Base-by-base conservation (phyloP, 2,888 invertebrate genomes). In the Lycaena phlaeas region DNA sequence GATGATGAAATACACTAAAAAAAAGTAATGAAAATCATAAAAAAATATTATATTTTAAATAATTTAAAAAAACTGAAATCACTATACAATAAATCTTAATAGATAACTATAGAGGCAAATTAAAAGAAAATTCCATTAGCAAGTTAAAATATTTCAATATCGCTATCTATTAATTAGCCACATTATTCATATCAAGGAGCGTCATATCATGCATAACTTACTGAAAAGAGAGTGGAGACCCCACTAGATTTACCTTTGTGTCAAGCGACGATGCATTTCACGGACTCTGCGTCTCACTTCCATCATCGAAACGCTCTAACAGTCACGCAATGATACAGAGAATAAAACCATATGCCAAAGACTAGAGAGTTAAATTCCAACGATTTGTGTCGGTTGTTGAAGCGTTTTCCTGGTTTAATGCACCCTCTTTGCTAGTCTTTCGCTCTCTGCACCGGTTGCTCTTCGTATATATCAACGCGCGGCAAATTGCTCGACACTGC, bases 221-320 rank as follows among this genome's bases (percentile, higher is more conserved):
- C 18, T 11, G 31, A 31, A 18, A 18, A 18, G 9, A 34, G 22
- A 28, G 46, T 28, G 34, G 36, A 29, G 38, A 36, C 34, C 34
- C 36, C 37, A 42, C 44, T 42, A 31, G 34, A 44, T 44, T 42
- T 42, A 38, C 42, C 44, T 44, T 44, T 46, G 38, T 44, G 44
- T 36, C 27, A 34, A 42, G 42, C 42, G 44, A 38, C 34, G 34
- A 18, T 42, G 46, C 44, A 46, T 46, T 46, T 44, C 44, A 46
- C 44, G 42, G 44, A 36, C 34, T 40, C 44, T 40, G 44, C 27
- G 26, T 46, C 18, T 18, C 26, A 12, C 7, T 15, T 10, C 15
- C 9, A 14, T 5, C 4, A 3, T 5, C 14, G n/a, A 22, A 40
- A 40, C 15, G 15, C 6, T 18, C n/a, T 27, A 7, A 34, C 26